Percentiles rank a stretch among this genome's conserved stretches.
Evolutionary conservation across 2,797 vertebrate species (phyloP).

Genomic region (Pachyuromys duprasi): DNA sequence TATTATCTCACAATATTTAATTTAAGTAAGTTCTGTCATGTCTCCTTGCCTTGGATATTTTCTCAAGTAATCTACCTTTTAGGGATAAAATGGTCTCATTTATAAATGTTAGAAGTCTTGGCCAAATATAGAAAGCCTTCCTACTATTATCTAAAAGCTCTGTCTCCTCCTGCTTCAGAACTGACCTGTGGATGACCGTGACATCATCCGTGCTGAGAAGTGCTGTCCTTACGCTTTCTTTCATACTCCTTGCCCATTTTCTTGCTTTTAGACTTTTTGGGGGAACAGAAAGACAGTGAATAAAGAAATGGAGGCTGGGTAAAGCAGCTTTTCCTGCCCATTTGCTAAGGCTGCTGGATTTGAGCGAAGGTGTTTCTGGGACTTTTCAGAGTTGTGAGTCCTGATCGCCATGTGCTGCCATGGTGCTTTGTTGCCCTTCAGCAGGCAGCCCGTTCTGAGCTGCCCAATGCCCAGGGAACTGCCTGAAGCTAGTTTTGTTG

Average conservation of each 20-base stretch:
- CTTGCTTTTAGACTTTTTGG: not conserved
- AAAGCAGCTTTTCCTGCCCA: not conserved
- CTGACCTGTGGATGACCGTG: not conserved
- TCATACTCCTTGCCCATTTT: not conserved
- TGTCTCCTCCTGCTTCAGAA: not conserved
- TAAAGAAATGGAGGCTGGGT: not conserved
- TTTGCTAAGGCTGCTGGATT: not conserved
- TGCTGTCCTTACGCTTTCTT: not conserved
- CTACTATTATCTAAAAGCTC: not conserved
- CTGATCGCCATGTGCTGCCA: not conserved
- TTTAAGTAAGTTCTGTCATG: not conserved
- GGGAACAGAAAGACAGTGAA: not conserved
- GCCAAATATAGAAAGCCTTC: not conserved
- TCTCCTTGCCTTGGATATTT: not conserved
- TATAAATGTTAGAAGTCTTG: not conserved
- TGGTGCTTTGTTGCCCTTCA: too few species aligned
- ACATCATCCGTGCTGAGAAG: too few species aligned
- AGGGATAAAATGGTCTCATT: not conserved
- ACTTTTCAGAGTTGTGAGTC: not conserved
- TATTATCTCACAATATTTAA: constrained; percentile 18
- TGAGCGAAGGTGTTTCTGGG: not conserved
- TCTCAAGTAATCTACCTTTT: not conserved
- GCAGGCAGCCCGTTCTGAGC: not conserved
- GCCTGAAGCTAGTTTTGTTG: not conserved
- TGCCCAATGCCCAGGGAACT: not conserved